These are phyloP conservation scores for Yponomeuta malinellus DNA, from an alignment of 2,888 invertebrate species.

Conservation along the genomic window DNA sequence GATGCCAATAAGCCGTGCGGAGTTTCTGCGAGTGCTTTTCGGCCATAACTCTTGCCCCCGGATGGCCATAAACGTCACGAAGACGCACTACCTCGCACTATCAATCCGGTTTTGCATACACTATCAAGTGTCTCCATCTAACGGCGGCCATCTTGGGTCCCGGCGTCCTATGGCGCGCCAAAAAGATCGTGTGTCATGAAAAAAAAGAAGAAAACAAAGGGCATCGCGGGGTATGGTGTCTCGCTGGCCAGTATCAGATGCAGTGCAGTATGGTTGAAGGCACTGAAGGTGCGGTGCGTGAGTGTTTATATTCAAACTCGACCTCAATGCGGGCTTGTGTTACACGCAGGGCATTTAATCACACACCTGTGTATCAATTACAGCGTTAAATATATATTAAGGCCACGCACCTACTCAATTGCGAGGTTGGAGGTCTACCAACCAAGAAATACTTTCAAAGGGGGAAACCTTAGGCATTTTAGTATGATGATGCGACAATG, in stretches of 20 bases:
- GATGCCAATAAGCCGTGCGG: slow-evolving; percentile 61
- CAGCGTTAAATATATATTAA: neutral
- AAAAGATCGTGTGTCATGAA: slow-evolving; percentile 17
- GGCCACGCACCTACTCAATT: neutral
- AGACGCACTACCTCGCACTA: slow-evolving; percentile 54
- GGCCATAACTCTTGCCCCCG: slow-evolving; percentile 48
- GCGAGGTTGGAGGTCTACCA: neutral
- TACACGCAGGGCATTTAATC: slow-evolving; percentile 7
- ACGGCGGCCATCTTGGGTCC: slow-evolving; percentile 36
- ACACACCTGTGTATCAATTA: slow-evolving; percentile 3
- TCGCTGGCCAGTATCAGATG: slow-evolving; percentile 27
- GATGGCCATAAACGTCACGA: slow-evolving; percentile 60
- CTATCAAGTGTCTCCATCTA: slow-evolving; percentile 65
- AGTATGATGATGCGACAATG: neutral
- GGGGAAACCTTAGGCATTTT: neutral
- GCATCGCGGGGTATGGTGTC: slow-evolving; percentile 22
- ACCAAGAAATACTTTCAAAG: neutral
- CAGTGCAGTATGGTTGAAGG: slow-evolving; percentile 42
- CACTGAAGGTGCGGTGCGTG: slow-evolving; percentile 6
- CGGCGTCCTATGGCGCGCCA: slow-evolving; percentile 14
- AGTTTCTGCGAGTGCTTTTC: slow-evolving; percentile 46
- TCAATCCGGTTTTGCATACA: slow-evolving; percentile 63
- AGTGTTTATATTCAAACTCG: slow-evolving; percentile 11
- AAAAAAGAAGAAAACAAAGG: slow-evolving; percentile 30
- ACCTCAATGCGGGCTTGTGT: neutral